Evolutionary conservation across 2,888 invertebrate species (phyloP).

Genomic region (Trichogramma dendrolimi): DNA sequence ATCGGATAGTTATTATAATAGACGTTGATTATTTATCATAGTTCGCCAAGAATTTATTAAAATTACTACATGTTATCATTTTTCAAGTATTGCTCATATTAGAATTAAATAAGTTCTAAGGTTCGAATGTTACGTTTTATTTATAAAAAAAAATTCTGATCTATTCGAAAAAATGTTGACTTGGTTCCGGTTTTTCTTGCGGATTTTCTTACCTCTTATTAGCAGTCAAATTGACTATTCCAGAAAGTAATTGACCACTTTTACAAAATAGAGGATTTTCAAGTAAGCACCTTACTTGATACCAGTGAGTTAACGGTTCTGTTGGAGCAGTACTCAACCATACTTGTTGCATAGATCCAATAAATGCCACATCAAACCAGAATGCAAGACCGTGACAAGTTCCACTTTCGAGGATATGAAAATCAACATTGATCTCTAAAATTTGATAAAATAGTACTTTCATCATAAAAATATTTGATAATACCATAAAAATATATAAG

Average conservation of each 20-base stretch:
- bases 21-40: too few species aligned
- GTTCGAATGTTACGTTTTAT: not conserved
- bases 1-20: too few species aligned
- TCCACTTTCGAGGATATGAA: constrained; percentile 86
- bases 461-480: not conserved
- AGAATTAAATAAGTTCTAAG: too few species aligned
- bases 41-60: too few species aligned
- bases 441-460: not conserved
- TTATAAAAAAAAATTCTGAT: not conserved
- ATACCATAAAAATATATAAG: too few species aligned
- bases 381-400: constrained; percentile 96
- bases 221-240: constrained; percentile 81
- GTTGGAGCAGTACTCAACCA: constrained; percentile 98
- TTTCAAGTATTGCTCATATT: too few species aligned
- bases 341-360: constrained; percentile 82
- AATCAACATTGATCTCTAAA: constrained; percentile 85
- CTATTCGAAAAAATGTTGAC: not conserved
- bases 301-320: constrained; percentile 98
- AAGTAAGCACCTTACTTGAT: constrained; percentile 93
- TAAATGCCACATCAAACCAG: constrained; percentile 98
- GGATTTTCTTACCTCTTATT: constrained; percentile 75
- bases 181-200: constrained; percentile 51
- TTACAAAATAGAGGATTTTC: constrained; percentile 92
- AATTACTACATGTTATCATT: too few species aligned
- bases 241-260: constrained; percentile 86